Conservation (phyloP, 37 sponge, comb jelly and placozoan genomes). For the Spongia lamella region DNA sequence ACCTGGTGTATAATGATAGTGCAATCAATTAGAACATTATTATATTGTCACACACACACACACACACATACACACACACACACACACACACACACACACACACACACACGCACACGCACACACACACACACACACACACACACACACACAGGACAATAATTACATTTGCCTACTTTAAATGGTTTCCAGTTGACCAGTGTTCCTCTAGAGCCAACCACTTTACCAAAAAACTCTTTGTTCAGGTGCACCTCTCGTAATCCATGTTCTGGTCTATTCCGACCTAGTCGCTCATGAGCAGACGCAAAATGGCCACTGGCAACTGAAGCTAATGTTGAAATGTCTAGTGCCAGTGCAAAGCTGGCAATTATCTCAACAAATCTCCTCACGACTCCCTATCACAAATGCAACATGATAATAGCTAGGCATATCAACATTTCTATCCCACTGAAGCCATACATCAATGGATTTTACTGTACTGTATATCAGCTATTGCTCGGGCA, state of each 20-base stretch:
- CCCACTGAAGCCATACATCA: too few species aligned
- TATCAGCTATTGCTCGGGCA: too few species aligned
- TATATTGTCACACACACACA: too few species aligned
- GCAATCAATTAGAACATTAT: too few species aligned
- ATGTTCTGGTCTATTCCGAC: conserved; percentile 60
- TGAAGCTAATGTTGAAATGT: conserved; percentile 66
- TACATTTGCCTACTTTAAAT: conserved; percentile 35
- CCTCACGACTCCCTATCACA: conserved; percentile 38
- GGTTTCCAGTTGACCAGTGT: conserved; percentile 21
- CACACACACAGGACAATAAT: too few species aligned
- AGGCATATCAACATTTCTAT: too few species aligned
- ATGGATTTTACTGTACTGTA: too few species aligned
- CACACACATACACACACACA: too few species aligned
- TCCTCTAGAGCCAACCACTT: conserved; percentile 41
- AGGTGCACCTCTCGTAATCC: conserved; percentile 54
- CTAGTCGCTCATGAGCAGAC: conserved; percentile 70
- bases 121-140: too few species aligned
- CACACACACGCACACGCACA: too few species aligned
- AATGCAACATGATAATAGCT: too few species aligned
- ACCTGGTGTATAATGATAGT: conserved; percentile 25
- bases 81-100: too few species aligned
- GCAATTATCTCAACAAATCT: conserved; percentile 76
- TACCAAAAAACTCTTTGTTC: conserved; percentile 41
- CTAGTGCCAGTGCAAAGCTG: conserved; percentile 62
- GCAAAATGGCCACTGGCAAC: conserved; percentile 81